Conservation (phyloP, 1,140 invertebrate genomes). For the Pseudomyrmex concolor region DNA sequence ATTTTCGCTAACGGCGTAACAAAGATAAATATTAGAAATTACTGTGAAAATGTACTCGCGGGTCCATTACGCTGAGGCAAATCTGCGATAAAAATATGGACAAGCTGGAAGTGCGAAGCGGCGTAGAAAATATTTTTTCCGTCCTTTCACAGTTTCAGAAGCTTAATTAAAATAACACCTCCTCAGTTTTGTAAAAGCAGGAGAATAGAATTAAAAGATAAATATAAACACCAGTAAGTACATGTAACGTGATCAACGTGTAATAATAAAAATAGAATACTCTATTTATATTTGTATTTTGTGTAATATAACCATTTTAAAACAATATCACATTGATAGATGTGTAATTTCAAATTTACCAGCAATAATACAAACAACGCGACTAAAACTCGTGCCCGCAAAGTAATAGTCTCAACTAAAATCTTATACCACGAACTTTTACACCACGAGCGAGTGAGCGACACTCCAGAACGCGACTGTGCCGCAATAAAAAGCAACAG, state of each 20-base stretch:
- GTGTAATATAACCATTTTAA: too few species aligned
- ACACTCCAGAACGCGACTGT: too few species aligned
- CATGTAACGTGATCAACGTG: too few species aligned
- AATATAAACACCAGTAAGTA: neutral
- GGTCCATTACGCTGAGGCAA: neutral
- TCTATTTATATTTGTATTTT: too few species aligned
- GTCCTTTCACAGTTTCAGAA: neutral
- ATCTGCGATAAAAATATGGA: neutral
- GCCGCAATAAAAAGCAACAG: conserved; percentile 2
- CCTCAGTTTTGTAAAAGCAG: neutral
- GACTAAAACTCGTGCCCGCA: neutral
- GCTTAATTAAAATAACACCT: neutral
- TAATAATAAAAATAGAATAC: too few species aligned
- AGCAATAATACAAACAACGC: neutral
- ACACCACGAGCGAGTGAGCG: neutral
- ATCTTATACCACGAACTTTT: neutral
- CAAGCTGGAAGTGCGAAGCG: neutral
- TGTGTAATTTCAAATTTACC: neutral
- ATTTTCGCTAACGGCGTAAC: conserved; percentile 2
- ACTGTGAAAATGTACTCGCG: neutral
- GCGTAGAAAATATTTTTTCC: conserved; percentile 22
- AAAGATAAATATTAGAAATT: conserved; percentile 35
- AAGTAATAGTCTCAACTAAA: neutral
- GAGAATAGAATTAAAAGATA: neutral
- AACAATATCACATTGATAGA: too few species aligned